These are phyloP conservation scores for Nesidiocoris tenuis DNA, from an alignment of 2,888 invertebrate species.

Conservation along the genomic window DNA sequence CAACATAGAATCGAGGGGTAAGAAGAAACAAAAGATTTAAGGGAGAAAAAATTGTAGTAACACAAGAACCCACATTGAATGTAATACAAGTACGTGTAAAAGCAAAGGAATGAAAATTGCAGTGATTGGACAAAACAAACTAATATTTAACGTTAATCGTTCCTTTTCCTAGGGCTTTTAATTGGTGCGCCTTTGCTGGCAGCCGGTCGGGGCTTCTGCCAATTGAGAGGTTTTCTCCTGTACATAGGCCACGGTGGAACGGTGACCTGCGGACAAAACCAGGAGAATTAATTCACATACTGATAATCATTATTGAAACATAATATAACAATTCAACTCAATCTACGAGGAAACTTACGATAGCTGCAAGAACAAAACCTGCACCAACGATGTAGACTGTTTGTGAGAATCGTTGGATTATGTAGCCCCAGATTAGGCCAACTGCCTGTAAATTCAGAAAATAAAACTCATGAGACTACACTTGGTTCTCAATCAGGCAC, in stretches of 20 bases:
- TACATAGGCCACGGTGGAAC: constrained; percentile 98
- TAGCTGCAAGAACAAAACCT: constrained; percentile 81
- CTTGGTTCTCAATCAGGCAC: neutral
- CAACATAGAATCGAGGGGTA: too few species aligned
- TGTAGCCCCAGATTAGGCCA: constrained; percentile 88
- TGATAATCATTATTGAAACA: constrained; percentile 1
- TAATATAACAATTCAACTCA: neutral
- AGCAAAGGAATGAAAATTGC: neutral
- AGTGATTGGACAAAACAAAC: neutral
- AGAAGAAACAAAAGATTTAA: too few species aligned
- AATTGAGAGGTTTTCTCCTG: constrained; percentile 79
- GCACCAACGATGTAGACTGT: constrained; percentile 90
- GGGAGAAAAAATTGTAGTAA: too few species aligned
- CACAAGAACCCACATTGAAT: too few species aligned
- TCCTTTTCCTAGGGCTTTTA: constrained; percentile 59
- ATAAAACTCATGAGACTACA: neutral
- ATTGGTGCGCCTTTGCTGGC: constrained; percentile 51
- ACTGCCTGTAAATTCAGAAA: constrained; percentile 62
- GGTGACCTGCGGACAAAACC: constrained; percentile 67
- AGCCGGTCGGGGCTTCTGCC: constrained; percentile 74
- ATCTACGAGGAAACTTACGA: constrained; percentile 61
- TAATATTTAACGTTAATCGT: constrained; percentile 10
- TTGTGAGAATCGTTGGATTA: constrained; percentile 93
- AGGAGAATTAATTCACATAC: constrained; percentile 38
- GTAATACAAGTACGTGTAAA: neutral